Evolutionary conservation across 1,140 invertebrate genomes (phyloP), one percentile per base, ranked within the genome.

Genomic region (Armadillidium nasatum): DNA sequence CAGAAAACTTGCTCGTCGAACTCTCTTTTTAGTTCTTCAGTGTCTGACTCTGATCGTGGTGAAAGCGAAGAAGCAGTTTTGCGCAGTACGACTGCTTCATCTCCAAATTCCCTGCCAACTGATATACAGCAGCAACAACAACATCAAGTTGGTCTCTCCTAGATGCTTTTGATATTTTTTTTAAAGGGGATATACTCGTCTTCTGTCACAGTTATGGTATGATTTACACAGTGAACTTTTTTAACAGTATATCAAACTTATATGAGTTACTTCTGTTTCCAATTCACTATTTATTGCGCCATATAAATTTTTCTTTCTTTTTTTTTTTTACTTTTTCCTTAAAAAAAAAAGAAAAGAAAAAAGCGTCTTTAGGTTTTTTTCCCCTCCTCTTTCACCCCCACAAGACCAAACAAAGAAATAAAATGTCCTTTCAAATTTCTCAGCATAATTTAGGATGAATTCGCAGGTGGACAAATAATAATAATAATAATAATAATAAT

Each of bases 391-490:
- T 50, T 15, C 46, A 50, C 9, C 7, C 50, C 19, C 50, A 60
- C 50, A 15, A 60, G 1, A 60, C 11, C 11, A 1, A 19, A 4
- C 11, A 60, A 60, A 60, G 19, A 60, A 60, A 60, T 1, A 60
- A 60, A 60, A 60, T 60, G 50, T 60, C 50, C 50, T 60, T 15
- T 60, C 50, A 60, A 19, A 60, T 60, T 15, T 60, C 50, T 60
- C 50, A 60, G 50, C 19, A 60, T 60, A 60, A 60, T 19, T 15
- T 60, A 60, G 19, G 19, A 60, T 15, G 50, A 15, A 60, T 15
- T 15, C 50, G 19, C 50, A 60, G 50, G 50, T 60, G 50, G 50
- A 60, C 11, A 60, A 15, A 19, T 15, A 50, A 60, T 60, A 60
- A 60, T 60, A 15, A 13, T 60, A 60, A 60, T 60, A 50, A 50